phyloP scores from a whole-genome alignment of 2,797 vertebrate species.

The Oryzias dopingdopingensis region DNA sequence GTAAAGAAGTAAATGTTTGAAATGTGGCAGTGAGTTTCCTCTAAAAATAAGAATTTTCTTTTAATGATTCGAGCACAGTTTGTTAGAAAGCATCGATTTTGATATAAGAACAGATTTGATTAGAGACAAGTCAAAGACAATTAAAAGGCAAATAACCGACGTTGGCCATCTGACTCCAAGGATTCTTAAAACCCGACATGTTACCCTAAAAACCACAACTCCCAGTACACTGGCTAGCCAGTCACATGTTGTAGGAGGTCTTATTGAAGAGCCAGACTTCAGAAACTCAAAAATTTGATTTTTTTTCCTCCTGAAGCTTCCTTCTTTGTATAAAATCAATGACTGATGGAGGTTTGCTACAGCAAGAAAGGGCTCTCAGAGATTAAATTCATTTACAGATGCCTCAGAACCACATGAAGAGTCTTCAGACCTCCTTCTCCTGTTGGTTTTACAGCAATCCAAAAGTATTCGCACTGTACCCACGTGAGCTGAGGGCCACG shows the following conservation, averaged over 20 bases:
- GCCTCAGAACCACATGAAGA: slow-evolving; percentile 54
- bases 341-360: slow-evolving; percentile 58
- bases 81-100: slow-evolving; percentile 31
- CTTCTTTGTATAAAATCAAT: slow-evolving; percentile 9
- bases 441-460: slow-evolving; percentile 54
- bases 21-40: neutral
- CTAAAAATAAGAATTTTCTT: neutral
- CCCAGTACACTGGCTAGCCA: slow-evolving; percentile 19
- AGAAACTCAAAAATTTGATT: slow-evolving; percentile 22
- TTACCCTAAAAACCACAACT: slow-evolving; percentile 28
- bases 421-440: slow-evolving; percentile 42
- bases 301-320: slow-evolving; percentile 19
- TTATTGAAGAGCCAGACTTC: slow-evolving; percentile 79
- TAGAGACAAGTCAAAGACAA: slow-evolving; percentile 35
- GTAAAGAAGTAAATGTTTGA: slow-evolving; percentile 11
- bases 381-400: slow-evolving; percentile 71
- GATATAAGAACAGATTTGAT: slow-evolving; percentile 33
- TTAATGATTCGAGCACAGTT: too few species aligned
- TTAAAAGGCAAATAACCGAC: slow-evolving; percentile 44
- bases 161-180: slow-evolving; percentile 30
- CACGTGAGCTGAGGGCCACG: slow-evolving; percentile 62
- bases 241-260: slow-evolving; percentile 42
- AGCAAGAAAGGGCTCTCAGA: slow-evolving; percentile 57
- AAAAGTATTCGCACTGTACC: slow-evolving; percentile 57
- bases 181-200: slow-evolving; percentile 21